Conservation (phyloP, 1,140 invertebrate genomes). For the Nixonia krombeini region DNA sequence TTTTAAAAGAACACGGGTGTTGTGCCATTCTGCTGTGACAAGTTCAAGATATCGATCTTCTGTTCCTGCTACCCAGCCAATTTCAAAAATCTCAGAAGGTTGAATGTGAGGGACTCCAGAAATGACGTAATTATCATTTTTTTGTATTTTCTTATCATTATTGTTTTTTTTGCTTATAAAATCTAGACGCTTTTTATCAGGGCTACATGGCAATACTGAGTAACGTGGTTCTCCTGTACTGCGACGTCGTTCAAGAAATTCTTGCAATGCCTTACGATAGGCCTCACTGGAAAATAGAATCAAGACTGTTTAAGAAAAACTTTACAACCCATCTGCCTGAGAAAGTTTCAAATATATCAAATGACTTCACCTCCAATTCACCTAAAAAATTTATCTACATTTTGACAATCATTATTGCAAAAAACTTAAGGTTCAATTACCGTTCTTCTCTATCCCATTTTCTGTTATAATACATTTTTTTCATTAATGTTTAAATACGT, state of each 20-base stretch:
- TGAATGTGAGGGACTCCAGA: conserved; percentile 46
- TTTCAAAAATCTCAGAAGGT: conserved; percentile 55
- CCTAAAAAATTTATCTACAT: too few relatives aligned
- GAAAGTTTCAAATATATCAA: too few relatives aligned
- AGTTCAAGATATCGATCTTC: conserved; percentile 57
- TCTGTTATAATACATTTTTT: too few relatives aligned
- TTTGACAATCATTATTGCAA: too few relatives aligned
- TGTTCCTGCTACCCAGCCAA: conserved; percentile 56
- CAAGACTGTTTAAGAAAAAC: too few relatives aligned
- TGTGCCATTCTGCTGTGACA: conserved; percentile 60
- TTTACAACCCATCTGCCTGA: too few relatives aligned
- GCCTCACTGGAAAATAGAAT: conserved; percentile 53
- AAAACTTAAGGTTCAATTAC: too few relatives aligned
- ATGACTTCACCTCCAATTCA: too few relatives aligned
- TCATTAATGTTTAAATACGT: too few relatives aligned
- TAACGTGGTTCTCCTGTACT: conserved; percentile 23
- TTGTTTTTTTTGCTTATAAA: conserved; percentile 36
- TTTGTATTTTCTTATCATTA: conserved; percentile 13
- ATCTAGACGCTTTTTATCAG: conserved; percentile 41
- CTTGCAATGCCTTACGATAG: conserved; percentile 54
- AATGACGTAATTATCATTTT: conserved; percentile 18
- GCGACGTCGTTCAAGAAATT: conserved; percentile 51
- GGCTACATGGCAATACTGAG: conserved; percentile 21
- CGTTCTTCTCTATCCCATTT: too few relatives aligned
- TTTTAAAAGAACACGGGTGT: conserved; percentile 52